A percentile compares a stretch with the other conserved stretches of the same genome.
phyloP scores from a whole-genome alignment of 1,140 invertebrate species.

The Artemia franciscana region DNA sequence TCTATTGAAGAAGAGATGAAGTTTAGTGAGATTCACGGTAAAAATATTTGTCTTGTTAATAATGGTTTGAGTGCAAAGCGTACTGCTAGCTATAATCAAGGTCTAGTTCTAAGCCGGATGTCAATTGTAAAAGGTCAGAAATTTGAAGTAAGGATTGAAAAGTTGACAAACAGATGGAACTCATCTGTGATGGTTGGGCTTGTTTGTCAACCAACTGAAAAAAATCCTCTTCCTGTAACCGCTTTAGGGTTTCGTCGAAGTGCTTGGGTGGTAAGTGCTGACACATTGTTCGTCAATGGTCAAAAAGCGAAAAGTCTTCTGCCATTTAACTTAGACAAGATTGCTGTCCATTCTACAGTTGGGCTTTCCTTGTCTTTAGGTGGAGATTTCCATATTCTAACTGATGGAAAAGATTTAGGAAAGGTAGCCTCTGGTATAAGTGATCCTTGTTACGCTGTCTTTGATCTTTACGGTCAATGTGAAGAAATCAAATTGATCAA shows the following conservation, averaged over 20 bases:
- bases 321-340: constrained; percentile 35
- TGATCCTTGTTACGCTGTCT: constrained; percentile 35
- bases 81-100: constrained; percentile 46
- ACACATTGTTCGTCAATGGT: constrained; percentile 54
- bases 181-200: constrained; percentile 52
- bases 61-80: constrained; percentile 31
- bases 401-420: constrained; percentile 41
- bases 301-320: constrained; percentile 40
- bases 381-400: constrained; percentile 35
- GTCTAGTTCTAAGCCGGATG: constrained; percentile 6
- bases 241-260: constrained; percentile 45
- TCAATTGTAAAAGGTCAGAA: constrained; percentile 2
- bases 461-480: constrained; percentile 65
- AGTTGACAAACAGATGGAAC: constrained; percentile 46
- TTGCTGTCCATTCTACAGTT: constrained; percentile 33
- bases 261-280: constrained; percentile 47
- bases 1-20: constrained; percentile 7
- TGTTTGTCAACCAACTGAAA: constrained; percentile 38
- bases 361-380: constrained; percentile 39
- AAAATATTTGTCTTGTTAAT: constrained; percentile 40
- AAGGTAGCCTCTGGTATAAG: constrained; percentile 29
- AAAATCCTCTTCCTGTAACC: constrained; percentile 36
- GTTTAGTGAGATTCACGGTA: constrained; percentile 32
- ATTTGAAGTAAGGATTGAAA: constrained; percentile 40
- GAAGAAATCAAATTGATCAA: constrained; percentile 31